These are phyloP conservation scores for Distichodus sexfasciatus DNA, from an alignment of 2,797 vertebrate genomes.

Conservation along the genomic window DNA sequence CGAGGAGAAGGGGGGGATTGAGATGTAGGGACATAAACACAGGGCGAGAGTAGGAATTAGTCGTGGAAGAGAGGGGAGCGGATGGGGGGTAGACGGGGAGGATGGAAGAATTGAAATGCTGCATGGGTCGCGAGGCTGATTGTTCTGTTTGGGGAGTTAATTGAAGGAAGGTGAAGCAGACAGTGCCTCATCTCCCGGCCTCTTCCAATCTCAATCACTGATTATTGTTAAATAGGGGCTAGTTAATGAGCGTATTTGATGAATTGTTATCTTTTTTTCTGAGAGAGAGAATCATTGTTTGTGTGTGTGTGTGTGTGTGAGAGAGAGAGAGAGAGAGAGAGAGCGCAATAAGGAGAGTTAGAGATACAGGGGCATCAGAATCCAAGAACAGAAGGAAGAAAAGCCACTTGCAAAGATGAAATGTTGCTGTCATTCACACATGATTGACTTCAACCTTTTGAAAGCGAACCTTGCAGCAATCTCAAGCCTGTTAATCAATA, in stretches of 20 bases:
- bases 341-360: slow-evolving; percentile 16
- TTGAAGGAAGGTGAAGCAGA: slow-evolving; percentile 84
- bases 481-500: slow-evolving; percentile 81
- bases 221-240: slow-evolving; percentile 87
- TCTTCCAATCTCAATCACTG: slow-evolving; percentile 86
- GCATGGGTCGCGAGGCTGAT: slow-evolving; percentile 79
- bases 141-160: slow-evolving; percentile 79
- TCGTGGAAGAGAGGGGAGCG: slow-evolving; percentile 13
- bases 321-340: slow-evolving; percentile 1
- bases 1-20: slow-evolving; percentile 2
- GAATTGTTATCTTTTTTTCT: slow-evolving; percentile 78
- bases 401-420: slow-evolving; percentile 38
- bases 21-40: slow-evolving; percentile 22
- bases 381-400: slow-evolving; percentile 20
- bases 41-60: slow-evolving; percentile 16
- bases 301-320: no score
- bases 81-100: slow-evolving; percentile 34
- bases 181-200: slow-evolving; percentile 64
- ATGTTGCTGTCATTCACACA: slow-evolving; percentile 84
- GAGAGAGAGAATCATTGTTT: slow-evolving; percentile 28
- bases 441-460: slow-evolving; percentile 89
- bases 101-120: slow-evolving; percentile 83
- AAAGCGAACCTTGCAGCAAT: slow-evolving; percentile 73
- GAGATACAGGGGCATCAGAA: slow-evolving; percentile 11
- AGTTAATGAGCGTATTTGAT: slow-evolving; percentile 85